Evolutionary conservation across 92 coral and sea anemone genomes (phyloP), one percentile per base, ranked within the genome.

Genomic region (Porites evermanni): DNA sequence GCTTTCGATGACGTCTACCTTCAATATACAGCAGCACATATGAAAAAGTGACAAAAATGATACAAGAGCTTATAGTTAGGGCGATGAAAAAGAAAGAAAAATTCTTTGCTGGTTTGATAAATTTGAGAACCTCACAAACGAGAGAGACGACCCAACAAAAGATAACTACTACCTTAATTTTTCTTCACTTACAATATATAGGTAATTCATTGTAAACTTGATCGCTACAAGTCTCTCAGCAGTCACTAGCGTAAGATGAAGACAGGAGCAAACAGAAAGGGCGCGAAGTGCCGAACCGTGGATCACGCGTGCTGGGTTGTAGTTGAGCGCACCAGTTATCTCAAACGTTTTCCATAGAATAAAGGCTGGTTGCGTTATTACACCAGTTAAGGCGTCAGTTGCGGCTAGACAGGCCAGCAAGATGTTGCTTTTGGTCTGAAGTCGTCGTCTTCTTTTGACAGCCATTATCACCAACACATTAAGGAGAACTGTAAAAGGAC

Each of bases 401-500:
- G 24, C 53, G 5, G 82, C 82, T 78, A 56, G 14, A 14, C 69
- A 26, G 72, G 82, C 58, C 56, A 61, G 71, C 44, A 61, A 38
- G 4, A 78, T 61, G 51, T 66, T 74, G 21, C 10, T 51, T 61
- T 74, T 74, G 63, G 16, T 74, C 64, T 74, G 79, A 1, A 74
- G 79, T 3, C 79, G 20, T 52, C 38, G 64, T 53, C 47, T 21
- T 53, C 64, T 74, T 74, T 53, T 74, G 44, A 74, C 79, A 7
- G 79, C 79, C 23, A 11, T 52, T 51, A 74, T 74, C 64, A 74
- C 79, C 64, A 54, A 60, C 9, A 74, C 50, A 23, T 53, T 74
- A 8, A 74, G 65, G 7, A 54, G 13, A 14, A 54, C 16, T 11
- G 79, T 74, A 54, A 52, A 74, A 29, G 53, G 44, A n/a, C 60